A percentile compares a stretch with the other conserved stretches of the same genome.
phyloP scores from a whole-genome alignment of 2,888 invertebrate species.

The Agrenia bidenticulata region DNA sequence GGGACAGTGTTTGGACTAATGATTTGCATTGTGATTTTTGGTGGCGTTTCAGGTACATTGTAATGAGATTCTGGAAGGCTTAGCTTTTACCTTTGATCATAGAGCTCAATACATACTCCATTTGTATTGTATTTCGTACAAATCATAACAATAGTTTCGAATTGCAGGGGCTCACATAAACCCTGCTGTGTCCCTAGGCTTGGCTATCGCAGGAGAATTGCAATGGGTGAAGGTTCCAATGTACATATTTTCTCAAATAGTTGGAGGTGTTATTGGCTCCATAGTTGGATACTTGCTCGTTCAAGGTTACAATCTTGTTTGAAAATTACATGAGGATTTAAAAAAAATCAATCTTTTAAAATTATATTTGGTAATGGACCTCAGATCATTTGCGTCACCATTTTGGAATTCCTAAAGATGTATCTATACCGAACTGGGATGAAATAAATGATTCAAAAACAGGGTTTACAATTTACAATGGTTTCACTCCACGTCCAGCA shows the following conservation, averaged over 20 bases:
- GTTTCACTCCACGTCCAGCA: constrained; percentile 25
- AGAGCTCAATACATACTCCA: no score
- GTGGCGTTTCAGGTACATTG: constrained; percentile 45
- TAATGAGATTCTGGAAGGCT: no score
- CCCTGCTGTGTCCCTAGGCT: constrained; percentile 41
- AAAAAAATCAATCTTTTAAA: background rate
- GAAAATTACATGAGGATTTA: background rate
- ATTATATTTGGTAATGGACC: no score
- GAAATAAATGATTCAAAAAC: no score
- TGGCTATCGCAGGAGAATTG: constrained; percentile 40
- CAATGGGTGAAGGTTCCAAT: constrained; percentile 47
- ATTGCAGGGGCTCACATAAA: constrained; percentile 39
- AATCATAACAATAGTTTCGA: no score
- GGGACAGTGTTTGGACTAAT: constrained; percentile 46
- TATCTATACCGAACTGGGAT: constrained; percentile 27
- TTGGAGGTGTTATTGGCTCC: constrained; percentile 45
- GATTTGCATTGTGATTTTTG: constrained; percentile 35
- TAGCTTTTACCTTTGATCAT: background rate
- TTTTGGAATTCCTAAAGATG: background rate
- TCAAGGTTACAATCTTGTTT: constrained; percentile 37
- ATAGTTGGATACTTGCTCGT: constrained; percentile 31
- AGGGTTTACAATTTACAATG: constrained; percentile 11
- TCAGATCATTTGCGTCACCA: constrained; percentile 13
- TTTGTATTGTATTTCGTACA: no score
- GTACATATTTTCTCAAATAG: constrained; percentile 37